Base-by-base conservation (phyloP, 2,888 invertebrate genomes). In the Tridacna gigas region DNA sequence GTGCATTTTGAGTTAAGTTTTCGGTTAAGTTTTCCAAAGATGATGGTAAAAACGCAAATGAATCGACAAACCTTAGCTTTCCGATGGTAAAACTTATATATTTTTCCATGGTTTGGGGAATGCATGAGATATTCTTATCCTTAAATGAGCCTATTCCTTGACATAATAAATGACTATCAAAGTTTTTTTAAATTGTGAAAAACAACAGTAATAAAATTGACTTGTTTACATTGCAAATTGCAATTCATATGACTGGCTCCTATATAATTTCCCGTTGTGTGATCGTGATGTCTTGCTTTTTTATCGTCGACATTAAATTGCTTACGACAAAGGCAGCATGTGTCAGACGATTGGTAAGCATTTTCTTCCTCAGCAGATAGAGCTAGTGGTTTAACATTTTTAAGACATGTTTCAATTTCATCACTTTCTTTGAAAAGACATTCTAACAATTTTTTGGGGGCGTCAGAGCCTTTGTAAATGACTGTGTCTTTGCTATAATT, bases 1-100 rank as follows among this genome's bases (percentile, higher is more conserved):
- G 22, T 67, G 74, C 82, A 74, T 84, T 79, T 37, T 79, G n/a
- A 5, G 77, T 61, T 48, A 81, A 60, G 66, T 84, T 77, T n/a
- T 65, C 69, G 3, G 78, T 73, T 47, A 84, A 61, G 47, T 13
- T 74, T 67, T 82, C 82, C 25, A 77, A 73, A 48, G 69, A 37
- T 25, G 61, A 69, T 15, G 63, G 74, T 74, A 85, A 67, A 56
- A 86, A 86, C 37, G 79, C 79, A 65, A 79, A 79, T 13, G 79
- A 79, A 66, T 86, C 83, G 9, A 86, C 51, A 82, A 86, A 83
- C 20, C 83, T 26, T 4, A 86, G 66, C 22, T 69, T 56, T 15
- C 73, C 80, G 0, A 86, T 28, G 20, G 83, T 78, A 80, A 86
- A 83, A 25, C 74, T 51, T n/a, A 86, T 65, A 61, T 83, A 86